Percentiles rank a stretch among this genome's conserved stretches.
These are phyloP conservation scores for Scolopax bukidnonensis DNA, from an alignment of 2,797 vertebrate genomes.

Conservation along the genomic window DNA sequence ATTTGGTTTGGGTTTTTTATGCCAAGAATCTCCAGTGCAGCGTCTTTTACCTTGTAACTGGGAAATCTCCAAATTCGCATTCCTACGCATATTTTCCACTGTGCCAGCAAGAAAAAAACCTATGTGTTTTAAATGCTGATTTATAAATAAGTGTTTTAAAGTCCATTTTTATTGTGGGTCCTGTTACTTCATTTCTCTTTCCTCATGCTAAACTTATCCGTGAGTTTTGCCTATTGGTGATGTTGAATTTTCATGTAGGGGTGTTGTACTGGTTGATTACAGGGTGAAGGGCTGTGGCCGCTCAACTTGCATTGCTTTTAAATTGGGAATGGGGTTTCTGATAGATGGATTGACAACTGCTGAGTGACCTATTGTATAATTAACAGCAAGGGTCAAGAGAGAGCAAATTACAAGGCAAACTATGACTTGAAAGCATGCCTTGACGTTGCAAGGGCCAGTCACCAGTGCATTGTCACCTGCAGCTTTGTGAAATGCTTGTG, in stretches of 20 bases:
- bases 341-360: not conserved
- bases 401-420: not conserved
- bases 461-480: not conserved
- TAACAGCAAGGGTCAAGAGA: not conserved
- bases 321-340: not conserved
- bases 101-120: rapidly evolving
- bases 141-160: not conserved
- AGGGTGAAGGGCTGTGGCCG: not conserved
- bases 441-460: not conserved
- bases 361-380: not conserved
- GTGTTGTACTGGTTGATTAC: not conserved
- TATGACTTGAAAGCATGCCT: not conserved
- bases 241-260: not conserved
- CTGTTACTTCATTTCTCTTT: not conserved
- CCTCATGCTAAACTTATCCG: not conserved
- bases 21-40: not conserved
- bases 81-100: not conserved
- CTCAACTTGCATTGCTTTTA: rapidly evolving
- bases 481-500: not conserved
- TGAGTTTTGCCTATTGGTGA: not conserved
- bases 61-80: not conserved
- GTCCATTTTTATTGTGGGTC: not conserved
- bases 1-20: not conserved
- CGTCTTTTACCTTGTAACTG: not conserved
- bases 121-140: not conserved